Conservation (phyloP, 1,140 invertebrate genomes). For the Apolygus lucorum region DNA sequence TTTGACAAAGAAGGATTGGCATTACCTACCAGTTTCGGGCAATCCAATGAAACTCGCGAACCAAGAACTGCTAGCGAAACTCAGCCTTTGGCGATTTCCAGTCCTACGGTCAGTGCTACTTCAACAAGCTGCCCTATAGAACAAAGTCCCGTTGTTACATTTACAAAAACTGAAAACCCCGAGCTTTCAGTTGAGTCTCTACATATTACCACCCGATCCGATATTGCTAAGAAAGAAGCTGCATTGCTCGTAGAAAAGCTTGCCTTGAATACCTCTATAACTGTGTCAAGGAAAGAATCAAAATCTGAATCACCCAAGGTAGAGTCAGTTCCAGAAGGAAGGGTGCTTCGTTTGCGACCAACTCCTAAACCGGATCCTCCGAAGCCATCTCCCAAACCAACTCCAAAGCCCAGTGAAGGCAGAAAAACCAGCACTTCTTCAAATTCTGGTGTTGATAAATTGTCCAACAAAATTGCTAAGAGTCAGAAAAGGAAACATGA, state of each 20-base stretch:
- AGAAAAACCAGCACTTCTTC: not conserved
- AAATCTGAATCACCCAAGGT: not conserved
- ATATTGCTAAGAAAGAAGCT: not conserved
- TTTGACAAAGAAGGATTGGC: too few relatives aligned
- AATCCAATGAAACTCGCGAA: too few relatives aligned
- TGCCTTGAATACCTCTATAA: not conserved
- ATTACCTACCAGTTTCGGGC: too few relatives aligned
- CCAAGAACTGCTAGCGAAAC: not conserved
- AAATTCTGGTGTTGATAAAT: not conserved
- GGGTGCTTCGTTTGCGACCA: not conserved
- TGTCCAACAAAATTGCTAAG: not conserved
- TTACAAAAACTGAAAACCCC: not conserved
- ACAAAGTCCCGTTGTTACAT: not conserved
- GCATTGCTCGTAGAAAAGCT: not conserved
- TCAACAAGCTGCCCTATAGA: not conserved
- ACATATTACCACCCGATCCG: not conserved
- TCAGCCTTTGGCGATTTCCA: not conserved
- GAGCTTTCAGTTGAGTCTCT: not conserved
- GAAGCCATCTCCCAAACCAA: not conserved
- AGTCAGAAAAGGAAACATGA: conserved; percentile 3
- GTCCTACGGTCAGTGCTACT: not conserved
- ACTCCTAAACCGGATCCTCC: not conserved
- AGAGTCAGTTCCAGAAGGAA: not conserved
- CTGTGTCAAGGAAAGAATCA: not conserved
- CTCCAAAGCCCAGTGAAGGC: not conserved